phyloP scores from a whole-genome alignment of 2,797 vertebrate genomes.

The Thaleichthys pacificus region DNA sequence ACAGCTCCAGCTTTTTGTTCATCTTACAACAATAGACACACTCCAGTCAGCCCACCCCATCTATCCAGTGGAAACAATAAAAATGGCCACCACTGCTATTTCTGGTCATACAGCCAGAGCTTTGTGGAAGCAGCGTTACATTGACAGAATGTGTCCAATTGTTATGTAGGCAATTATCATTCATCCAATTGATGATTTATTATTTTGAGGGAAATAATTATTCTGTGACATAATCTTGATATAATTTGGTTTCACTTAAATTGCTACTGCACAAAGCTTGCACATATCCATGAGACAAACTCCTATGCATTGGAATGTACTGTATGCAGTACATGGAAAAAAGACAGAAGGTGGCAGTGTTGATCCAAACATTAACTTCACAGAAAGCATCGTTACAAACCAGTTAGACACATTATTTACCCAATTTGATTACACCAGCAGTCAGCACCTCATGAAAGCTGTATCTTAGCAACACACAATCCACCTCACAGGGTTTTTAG shows the following conservation, averaged over 20 bases:
- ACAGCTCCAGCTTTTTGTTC: not conserved
- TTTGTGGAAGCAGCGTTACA: not conserved
- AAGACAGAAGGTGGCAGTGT: conserved; percentile 12
- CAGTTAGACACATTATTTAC: not conserved
- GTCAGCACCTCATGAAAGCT: conserved; percentile 4
- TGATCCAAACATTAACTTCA: not conserved
- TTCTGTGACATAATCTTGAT: not conserved
- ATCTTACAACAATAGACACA: conserved; percentile 1
- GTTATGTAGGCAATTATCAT: not conserved
- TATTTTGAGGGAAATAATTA: not conserved
- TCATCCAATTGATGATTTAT: no score
- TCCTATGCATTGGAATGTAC: not conserved
- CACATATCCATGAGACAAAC: not conserved
- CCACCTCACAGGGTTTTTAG: not conserved
- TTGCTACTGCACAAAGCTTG: no score
- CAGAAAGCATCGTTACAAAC: not conserved
- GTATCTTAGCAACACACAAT: conserved; percentile 12
- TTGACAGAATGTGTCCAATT: not conserved
- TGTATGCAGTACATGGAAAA: not conserved
- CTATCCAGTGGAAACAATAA: conserved; percentile 1
- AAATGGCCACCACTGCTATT: not conserved
- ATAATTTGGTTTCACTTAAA: not conserved
- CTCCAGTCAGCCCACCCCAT: not conserved
- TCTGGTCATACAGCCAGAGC: not conserved
- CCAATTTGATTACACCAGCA: not conserved